Evolutionary conservation across 2,113 vertebrate genomes (phyloP).

Genomic region (Psettodes erumei): DNA sequence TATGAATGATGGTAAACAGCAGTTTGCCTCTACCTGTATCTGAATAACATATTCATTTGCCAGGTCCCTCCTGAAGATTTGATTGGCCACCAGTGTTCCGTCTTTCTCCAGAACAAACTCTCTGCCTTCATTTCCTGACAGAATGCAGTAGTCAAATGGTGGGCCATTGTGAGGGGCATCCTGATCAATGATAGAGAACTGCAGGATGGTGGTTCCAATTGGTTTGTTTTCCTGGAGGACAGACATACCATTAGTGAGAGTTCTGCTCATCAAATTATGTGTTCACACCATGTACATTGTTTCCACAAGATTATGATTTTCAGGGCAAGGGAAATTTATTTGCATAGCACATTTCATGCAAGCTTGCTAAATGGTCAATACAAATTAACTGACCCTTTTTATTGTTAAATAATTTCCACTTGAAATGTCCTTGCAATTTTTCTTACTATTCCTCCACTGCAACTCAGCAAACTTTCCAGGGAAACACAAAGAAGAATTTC

Average conservation of each 20-base stretch:
- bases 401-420: no score
- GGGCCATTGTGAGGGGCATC: conserved; percentile 96
- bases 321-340: no score
- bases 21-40: conserved; percentile 86
- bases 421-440: no score
- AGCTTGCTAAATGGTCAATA: no score
- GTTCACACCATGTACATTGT: background rate
- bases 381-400: no score
- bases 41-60: conserved; percentile 88
- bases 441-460: no score
- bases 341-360: no score
- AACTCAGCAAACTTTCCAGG: no score
- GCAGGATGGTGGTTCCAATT: conserved; percentile 93
- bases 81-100: conserved; percentile 89
- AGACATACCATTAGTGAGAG: no score
- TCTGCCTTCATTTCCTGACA: conserved; percentile 92
- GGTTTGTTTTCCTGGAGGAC: conserved; percentile 94
- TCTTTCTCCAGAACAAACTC: conserved; percentile 90
- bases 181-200: conserved; percentile 93
- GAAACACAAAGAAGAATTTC: no score
- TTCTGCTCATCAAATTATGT: no score
- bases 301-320: background rate
- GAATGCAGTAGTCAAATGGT: conserved; percentile 91
- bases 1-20: background rate
- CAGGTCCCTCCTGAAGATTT: conserved; percentile 88